Conservation (phyloP, 2,797 vertebrate species). For the Coregonus ussuriensis region DNA sequence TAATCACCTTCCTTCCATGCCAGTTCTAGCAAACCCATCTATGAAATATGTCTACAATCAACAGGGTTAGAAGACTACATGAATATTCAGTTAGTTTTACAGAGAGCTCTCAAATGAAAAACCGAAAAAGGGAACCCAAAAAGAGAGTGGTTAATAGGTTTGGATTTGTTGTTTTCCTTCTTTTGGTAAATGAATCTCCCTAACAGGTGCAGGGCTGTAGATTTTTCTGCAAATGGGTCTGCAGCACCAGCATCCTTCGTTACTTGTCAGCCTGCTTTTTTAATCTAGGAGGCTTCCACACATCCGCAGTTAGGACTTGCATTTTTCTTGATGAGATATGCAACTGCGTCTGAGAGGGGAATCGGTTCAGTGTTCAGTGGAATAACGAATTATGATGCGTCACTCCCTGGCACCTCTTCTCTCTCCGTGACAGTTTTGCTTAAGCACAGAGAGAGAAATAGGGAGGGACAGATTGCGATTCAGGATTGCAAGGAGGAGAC, state of each 20-base stretch:
- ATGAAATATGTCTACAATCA: constrained; percentile 3
- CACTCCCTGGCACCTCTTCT: constrained; percentile 57
- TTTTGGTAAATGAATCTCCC: not conserved
- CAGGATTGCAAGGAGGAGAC: not conserved
- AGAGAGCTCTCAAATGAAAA: not conserved
- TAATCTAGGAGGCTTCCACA: constrained; percentile 51
- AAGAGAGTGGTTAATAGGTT: not conserved
- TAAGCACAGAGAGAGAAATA: constrained; percentile 12
- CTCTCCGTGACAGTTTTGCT: constrained; percentile 56
- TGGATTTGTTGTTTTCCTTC: not conserved
- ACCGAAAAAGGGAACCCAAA: not conserved
- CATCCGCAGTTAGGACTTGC: constrained; percentile 49
- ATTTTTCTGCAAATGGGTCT: constrained; percentile 40
- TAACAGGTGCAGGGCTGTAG: constrained; percentile 4
- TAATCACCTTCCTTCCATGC: constrained; percentile 31
- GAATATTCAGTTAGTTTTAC: not conserved
- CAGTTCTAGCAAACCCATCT: not conserved
- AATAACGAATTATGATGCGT: constrained; percentile 74
- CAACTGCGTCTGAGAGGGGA: constrained; percentile 65
- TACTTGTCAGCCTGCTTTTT: constrained; percentile 42
- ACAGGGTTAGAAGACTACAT: not conserved
- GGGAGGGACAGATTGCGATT: not conserved
- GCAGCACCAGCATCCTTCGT: constrained; percentile 18
- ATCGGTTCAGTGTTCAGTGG: constrained; percentile 71
- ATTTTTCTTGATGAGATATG: constrained; percentile 76